Evolutionary conservation across 1,140 invertebrate species (phyloP).

Genomic region (Dendrolimus kikuchii): DNA sequence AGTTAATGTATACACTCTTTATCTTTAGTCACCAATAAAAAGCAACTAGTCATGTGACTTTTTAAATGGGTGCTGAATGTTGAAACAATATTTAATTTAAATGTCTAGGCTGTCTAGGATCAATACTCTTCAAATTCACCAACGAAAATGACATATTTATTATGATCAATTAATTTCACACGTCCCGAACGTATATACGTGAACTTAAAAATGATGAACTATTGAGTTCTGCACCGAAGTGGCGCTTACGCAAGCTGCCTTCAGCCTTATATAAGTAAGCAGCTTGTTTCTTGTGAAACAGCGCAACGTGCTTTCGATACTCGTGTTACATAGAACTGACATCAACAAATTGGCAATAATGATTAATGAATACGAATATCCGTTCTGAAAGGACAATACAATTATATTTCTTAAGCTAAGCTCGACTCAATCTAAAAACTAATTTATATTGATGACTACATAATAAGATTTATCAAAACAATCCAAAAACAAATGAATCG

Average conservation of each 20-base stretch:
- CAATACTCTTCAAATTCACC: too few relatives aligned
- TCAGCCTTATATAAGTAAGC: constrained; percentile 50
- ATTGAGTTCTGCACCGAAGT: constrained; percentile 43
- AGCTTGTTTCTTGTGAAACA: constrained; percentile 55
- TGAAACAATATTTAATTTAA: too few relatives aligned
- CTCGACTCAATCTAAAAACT: too few relatives aligned
- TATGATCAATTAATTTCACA: constrained; percentile 29
- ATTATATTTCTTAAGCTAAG: constrained; percentile 1
- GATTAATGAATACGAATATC: constrained; percentile 23
- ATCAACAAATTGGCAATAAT: constrained; percentile 31
- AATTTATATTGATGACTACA: too few relatives aligned
- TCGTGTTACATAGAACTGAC: constrained; percentile 27
- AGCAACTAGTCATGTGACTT: too few relatives aligned
- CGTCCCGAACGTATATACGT: constrained; percentile 25
- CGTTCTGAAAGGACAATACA: constrained; percentile 13
- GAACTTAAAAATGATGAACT: constrained; percentile 51
- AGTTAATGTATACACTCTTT: constrained; percentile 13
- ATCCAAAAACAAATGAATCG: not conserved
- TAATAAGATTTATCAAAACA: too few relatives aligned
- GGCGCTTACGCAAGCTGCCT: constrained; percentile 45
- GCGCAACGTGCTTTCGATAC: constrained; percentile 39
- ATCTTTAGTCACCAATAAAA: too few relatives aligned
- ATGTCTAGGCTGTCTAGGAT: too few relatives aligned
- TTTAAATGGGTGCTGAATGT: too few relatives aligned
- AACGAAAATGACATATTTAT: constrained; percentile 23